Evolutionary conservation across 2,113 vertebrate species (phyloP), one percentile per base, ranked within the genome.

Genomic region (Panthera leo): DNA sequence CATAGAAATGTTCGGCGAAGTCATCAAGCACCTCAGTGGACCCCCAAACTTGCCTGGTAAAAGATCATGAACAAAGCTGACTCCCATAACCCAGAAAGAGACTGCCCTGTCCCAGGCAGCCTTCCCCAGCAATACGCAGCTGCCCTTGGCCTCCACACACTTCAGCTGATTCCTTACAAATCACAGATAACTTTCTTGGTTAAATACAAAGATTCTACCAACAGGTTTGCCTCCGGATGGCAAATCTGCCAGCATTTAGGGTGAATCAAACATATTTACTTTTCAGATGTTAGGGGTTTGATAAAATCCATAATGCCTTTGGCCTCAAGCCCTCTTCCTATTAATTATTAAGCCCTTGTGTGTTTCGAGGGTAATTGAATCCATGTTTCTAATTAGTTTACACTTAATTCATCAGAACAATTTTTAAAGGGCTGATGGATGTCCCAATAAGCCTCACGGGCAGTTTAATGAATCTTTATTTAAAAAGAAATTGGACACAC

Each of bases 371-470:
- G 97, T 98, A 98, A 98, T 97, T 98, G 97, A 98, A 98, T 98
- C 97, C 96, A 97, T 98, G 97, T 98, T 97, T 98, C 98, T 98
- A 98, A 98, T 98, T 98, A 98, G 97, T 98, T 98, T 97, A 98
- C 98, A 98, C 97, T 98, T 98, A 98, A 98, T 98, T 98, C 97
- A 98, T 98, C 97, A 98, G 97, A 98, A 98, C 94, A 98, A 98
- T 98, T 98, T 98, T 98, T 97, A 98, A 98, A 97, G 94, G 87
- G 92, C 96, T 98, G 97, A 98, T 97, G 97, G 96, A 98, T 98
- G 97, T 96, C 97, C 98, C 97, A 97, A 93, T 97, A 98, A 98
- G 97, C 95, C 97, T 98, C 94, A 96, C 97, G 98, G 97, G 98
- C 97, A 97, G 96, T 98, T 97, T 98, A 98, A 98, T 98, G 97